Conservation (phyloP, 2,797 vertebrate genomes). For the Malacoraja senta region DNA sequence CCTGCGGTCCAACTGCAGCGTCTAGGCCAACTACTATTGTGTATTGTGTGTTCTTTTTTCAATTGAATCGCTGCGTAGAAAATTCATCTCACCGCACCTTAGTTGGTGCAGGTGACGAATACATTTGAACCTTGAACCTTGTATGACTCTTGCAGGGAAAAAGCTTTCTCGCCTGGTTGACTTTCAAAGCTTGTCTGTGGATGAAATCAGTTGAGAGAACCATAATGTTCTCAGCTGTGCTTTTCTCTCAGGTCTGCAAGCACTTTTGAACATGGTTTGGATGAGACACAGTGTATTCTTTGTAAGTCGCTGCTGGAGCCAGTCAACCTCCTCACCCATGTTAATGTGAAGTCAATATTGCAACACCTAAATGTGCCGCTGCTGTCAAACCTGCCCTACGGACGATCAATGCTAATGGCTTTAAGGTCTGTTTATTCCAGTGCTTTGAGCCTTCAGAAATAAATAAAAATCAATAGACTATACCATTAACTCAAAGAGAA, state of each 20-base stretch:
- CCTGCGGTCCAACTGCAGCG: too few relatives aligned
- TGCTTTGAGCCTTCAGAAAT: background rate
- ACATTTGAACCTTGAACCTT: too few relatives aligned
- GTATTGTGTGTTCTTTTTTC: too few relatives aligned
- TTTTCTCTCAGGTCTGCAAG: too few relatives aligned
- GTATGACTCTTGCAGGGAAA: background rate
- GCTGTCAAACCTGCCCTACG: background rate
- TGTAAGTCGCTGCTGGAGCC: background rate
- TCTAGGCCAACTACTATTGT: too few relatives aligned
- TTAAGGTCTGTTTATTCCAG: constrained; percentile 7
- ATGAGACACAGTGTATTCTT: background rate
- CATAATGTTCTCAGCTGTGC: background rate
- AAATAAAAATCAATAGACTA: constrained; percentile 22
- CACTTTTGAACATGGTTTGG: background rate
- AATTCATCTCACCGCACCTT: too few relatives aligned
- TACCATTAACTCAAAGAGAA: background rate
- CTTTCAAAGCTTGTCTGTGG: background rate
- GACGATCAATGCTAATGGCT: constrained; percentile 10
- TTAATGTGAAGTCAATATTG: background rate
- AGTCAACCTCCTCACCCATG: background rate
- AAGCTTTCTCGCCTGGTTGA: background rate
- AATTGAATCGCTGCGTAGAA: too few relatives aligned
- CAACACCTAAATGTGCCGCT: background rate
- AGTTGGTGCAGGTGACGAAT: too few relatives aligned
- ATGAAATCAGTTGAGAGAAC: background rate